Evolutionary conservation across 2,888 invertebrate species (phyloP), one percentile per base, ranked within the genome.

Genomic region (Heliconius cydno): DNA sequence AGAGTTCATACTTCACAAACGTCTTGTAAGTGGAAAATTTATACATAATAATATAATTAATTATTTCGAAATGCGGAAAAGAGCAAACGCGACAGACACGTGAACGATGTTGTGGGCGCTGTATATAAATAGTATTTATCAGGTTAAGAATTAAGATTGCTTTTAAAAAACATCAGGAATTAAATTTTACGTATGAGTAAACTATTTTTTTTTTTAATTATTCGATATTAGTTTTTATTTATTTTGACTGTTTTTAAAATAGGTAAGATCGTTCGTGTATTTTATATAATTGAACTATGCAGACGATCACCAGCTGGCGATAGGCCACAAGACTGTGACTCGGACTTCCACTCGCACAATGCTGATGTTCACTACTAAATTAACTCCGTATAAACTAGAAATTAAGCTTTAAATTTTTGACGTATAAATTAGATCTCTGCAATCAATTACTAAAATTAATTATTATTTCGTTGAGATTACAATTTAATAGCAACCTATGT

Each of bases 21-120:
- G 57, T 73, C 38, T 73, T 34, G 34, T 73, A 15, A 73, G 73
- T 60, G 73, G 73, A 73, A 73, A 73, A 73, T 73, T 73, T 73
- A 73, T 38, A 73, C 13, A 25, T 60, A 72, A 22, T 34, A 41
- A 28, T 73, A 38, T 60, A 41, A 46, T 28, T 28, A 65, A 60
- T 67, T 41, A 28, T 19, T 25, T 73, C 9, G 13, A 34, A 75
- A 70, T 41, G 60, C 68, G 68, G 74, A 74, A 68, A 68, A 68
- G 67, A 52, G 28, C 67, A 68, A 57, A 57, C 46, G 25, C 41
- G 65, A 66, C 60, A 75, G 65, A 75, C 68, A 75, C 74, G 75
- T 70, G 68, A 60, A 74, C 41, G 73, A 46, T 57, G 57, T 28
- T 46, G 46, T 46, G 34, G 41, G n/a, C 34, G 30, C 1, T 68